Percentiles rank a stretch among this genome's conserved stretches.
phyloP scores from a whole-genome alignment of 2,888 invertebrate species.

The Gerris lacustris region DNA sequence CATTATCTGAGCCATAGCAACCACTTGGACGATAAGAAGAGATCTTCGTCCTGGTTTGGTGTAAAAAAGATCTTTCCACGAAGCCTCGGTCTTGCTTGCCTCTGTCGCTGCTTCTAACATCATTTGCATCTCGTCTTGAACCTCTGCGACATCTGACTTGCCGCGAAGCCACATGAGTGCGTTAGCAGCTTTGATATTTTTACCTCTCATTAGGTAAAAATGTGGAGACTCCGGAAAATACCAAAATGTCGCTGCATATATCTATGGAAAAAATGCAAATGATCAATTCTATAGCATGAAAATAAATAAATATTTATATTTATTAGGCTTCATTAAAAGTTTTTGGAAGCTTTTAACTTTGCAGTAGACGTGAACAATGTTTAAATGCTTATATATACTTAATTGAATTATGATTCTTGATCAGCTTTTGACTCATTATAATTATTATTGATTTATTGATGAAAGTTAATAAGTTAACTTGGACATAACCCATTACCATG shows the following conservation, averaged over 20 bases:
- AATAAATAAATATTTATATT: not conserved
- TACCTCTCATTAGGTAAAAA: conserved; percentile 44
- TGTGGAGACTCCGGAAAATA: conserved; percentile 46
- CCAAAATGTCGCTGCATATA: conserved; percentile 4
- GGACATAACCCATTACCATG: too few relatives aligned
- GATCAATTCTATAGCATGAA: not conserved
- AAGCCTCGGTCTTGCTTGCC: conserved; percentile 13
- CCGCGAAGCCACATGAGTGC: conserved; percentile 18
- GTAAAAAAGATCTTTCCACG: conserved; percentile 11
- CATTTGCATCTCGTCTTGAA: conserved; percentile 13
- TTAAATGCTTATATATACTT: too few relatives aligned
- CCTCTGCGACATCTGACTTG: not conserved
- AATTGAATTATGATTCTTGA: too few relatives aligned
- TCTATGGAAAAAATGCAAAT: not conserved
- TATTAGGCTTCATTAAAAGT: not conserved
- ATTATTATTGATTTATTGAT: too few relatives aligned
- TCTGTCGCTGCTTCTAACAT: conserved; percentile 9
- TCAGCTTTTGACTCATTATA: too few relatives aligned
- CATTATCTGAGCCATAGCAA: not conserved
- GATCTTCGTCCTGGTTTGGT: not conserved
- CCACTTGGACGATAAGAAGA: not conserved
- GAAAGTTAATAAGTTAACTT: too few relatives aligned
- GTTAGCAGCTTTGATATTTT: conserved; percentile 31
- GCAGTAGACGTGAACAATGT: not conserved
- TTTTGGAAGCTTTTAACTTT: not conserved